phyloP scores from a whole-genome alignment of 1,140 invertebrate genomes.

The Antheraea mylitta region DNA sequence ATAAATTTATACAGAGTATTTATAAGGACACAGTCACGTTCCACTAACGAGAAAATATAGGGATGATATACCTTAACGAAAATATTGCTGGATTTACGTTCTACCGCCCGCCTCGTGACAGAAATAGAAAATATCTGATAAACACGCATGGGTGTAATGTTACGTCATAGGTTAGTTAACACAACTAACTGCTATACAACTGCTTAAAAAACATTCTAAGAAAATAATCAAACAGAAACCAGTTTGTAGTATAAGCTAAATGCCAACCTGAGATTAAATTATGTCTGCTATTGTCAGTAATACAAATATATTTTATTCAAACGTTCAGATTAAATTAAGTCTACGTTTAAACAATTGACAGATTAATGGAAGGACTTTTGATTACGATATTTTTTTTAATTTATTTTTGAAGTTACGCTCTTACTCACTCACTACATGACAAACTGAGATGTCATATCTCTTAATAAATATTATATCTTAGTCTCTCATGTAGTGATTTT shows the following conservation, averaged over 20 bases:
- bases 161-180: slow-evolving; percentile 43
- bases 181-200: slow-evolving; percentile 23
- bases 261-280: neutral
- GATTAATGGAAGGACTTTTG: no score
- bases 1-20: slow-evolving; percentile 15
- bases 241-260: neutral
- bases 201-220: slow-evolving; percentile 22
- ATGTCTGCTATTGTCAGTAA: no score
- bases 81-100: slow-evolving; percentile 39
- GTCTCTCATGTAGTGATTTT: no score
- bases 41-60: slow-evolving; percentile 36
- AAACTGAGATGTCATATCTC: no score
- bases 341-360: no score
- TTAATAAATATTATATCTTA: no score
- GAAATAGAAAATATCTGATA: slow-evolving; percentile 51
- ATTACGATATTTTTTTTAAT: no score
- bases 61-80: slow-evolving; percentile 37
- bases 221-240: slow-evolving; percentile 4
- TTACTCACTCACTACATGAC: no score
- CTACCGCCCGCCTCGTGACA: slow-evolving; percentile 44
- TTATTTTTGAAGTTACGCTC: no score
- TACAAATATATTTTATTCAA: no score
- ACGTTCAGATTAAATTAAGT: no score
- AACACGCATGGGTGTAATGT: slow-evolving; percentile 29
- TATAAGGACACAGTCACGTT: slow-evolving; percentile 29